Evolutionary conservation across 2,888 invertebrate genomes (phyloP).

Genomic region (Dichetophora obliterata): DNA sequence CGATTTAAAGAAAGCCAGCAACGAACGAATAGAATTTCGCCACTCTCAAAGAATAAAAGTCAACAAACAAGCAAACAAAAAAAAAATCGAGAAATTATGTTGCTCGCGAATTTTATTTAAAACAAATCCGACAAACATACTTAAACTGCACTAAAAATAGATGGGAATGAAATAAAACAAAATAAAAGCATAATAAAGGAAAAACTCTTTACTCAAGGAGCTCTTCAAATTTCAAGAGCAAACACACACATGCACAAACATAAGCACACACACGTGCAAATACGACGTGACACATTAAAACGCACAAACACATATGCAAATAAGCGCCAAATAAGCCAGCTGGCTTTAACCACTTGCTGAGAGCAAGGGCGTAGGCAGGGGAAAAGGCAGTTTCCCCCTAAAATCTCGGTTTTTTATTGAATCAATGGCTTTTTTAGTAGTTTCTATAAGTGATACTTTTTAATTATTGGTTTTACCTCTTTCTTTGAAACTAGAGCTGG

Average conservation of each 20-base stretch:
- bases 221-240: background rate
- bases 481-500: too few relatives aligned
- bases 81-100: background rate
- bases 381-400: too few relatives aligned
- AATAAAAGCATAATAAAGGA: too few relatives aligned
- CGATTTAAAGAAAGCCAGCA: background rate
- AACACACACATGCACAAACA: constrained; percentile 21
- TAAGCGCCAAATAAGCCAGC: constrained; percentile 64
- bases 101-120: too few relatives aligned
- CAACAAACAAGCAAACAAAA: background rate
- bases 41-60: constrained; percentile 6
- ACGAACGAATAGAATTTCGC: background rate
- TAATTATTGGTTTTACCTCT: too few relatives aligned
- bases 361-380: too few relatives aligned
- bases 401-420: too few relatives aligned
- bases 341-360: constrained; percentile 41
- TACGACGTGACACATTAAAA: constrained; percentile 4
- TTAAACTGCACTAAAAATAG: constrained; percentile 13
- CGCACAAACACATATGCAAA: constrained; percentile 45
- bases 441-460: too few relatives aligned
- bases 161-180: background rate
- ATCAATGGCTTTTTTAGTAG: too few relatives aligned
- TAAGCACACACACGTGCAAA: constrained; percentile 9
- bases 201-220: constrained; percentile 1
- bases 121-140: constrained; percentile 7